These are phyloP conservation scores for Dipodomys ordii DNA, from an alignment of 2,113 vertebrate genomes.

Conservation along the genomic window DNA sequence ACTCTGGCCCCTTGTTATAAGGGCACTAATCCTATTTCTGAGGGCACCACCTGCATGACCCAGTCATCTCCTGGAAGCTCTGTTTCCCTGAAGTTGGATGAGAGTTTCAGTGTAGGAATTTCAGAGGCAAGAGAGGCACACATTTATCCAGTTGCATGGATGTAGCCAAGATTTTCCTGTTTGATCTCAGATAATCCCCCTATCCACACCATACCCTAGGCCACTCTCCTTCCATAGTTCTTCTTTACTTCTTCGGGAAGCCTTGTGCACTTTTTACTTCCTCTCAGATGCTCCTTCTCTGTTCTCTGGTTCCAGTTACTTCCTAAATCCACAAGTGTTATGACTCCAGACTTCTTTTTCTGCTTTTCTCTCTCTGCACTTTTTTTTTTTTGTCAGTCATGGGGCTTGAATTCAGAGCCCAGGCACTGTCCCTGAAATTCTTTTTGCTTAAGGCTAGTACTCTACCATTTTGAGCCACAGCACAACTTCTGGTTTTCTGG, in stretches of 20 bases:
- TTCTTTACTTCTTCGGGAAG: background rate
- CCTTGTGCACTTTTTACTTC: background rate
- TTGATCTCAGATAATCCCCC: background rate
- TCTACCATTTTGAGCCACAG: no score
- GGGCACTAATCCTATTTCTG: background rate
- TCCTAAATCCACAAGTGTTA: background rate
- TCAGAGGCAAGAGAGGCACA: background rate
- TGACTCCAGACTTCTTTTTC: background rate
- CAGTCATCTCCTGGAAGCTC: background rate
- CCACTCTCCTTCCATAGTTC: rapidly evolving
- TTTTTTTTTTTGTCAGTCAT: background rate
- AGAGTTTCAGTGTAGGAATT: background rate
- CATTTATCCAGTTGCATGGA: background rate
- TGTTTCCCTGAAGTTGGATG: no score
- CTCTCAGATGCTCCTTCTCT: background rate
- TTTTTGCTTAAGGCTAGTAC: no score
- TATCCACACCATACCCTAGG: background rate
- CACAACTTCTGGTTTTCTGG: no score
- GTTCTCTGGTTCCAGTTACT: background rate
- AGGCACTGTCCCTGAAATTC: no score
- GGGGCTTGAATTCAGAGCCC: no score
- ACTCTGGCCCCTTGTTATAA: background rate
- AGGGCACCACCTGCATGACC: background rate
- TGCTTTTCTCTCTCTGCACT: background rate
- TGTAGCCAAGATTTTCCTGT: background rate